Conservation (phyloP, 2,113 vertebrate genomes). For the Microcebus murinus region DNA sequence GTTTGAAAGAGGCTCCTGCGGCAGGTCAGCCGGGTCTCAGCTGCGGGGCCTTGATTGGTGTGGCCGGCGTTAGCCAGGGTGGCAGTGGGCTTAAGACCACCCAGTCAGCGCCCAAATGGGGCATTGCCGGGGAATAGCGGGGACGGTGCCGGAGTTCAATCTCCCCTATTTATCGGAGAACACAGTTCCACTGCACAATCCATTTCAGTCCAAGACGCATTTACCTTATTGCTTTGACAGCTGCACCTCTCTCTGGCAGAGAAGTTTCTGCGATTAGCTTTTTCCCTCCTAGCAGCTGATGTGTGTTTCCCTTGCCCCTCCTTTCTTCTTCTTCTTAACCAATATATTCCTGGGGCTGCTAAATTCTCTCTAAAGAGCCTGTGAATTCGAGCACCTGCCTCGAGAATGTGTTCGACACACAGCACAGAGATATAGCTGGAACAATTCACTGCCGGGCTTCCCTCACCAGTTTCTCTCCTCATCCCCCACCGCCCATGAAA, state of each 20-base stretch:
- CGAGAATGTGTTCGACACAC: conserved; percentile 84
- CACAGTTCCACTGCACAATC: conserved; percentile 86
- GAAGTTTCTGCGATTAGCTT: conserved; percentile 86
- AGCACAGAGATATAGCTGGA: conserved; percentile 74
- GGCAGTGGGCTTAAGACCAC: conserved; percentile 93
- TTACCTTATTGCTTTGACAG: conserved; percentile 90
- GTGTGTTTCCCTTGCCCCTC: conserved; percentile 46
- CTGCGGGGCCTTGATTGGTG: conserved; percentile 91
- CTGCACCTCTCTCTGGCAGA: conserved; percentile 86
- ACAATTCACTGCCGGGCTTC: conserved; percentile 78
- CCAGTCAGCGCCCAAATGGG: conserved; percentile 90
- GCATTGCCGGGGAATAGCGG: conserved; percentile 86
- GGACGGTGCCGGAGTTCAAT: conserved; percentile 89
- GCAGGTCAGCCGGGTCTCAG: conserved; percentile 92
- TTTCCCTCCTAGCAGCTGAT: conserved; percentile 85
- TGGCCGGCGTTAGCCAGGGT: conserved; percentile 88
- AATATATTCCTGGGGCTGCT: conserved; percentile 85
- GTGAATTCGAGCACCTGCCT: conserved; percentile 88
- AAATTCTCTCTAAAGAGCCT: conserved; percentile 85
- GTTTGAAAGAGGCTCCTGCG: conserved; percentile 88
- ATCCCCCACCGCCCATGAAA: conserved; percentile 33
- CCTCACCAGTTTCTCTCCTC: conserved; percentile 21
- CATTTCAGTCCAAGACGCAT: conserved; percentile 86
- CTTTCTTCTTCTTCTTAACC: conserved; percentile 78
- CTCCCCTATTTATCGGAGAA: conserved; percentile 86